Evolutionary conservation across 2,888 invertebrate genomes (phyloP).

Genomic region (Seira ritae): DNA sequence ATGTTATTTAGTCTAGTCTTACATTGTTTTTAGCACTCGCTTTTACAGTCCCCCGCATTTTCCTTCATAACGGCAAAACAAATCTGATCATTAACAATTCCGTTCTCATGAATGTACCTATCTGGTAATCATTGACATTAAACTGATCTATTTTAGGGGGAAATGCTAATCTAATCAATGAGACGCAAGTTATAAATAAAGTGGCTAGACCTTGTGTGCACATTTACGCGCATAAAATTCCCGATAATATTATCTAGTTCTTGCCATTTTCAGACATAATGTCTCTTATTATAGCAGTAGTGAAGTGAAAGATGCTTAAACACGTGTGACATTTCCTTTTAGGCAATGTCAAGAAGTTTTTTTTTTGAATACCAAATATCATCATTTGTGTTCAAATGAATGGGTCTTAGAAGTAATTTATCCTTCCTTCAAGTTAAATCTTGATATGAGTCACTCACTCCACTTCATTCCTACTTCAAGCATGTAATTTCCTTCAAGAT

Average conservation of each 20-base stretch:
- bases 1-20: too few relatives aligned
- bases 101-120: too few relatives aligned
- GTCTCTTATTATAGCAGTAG: too few relatives aligned
- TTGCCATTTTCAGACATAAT: neutral
- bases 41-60: too few relatives aligned
- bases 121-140: slow-evolving; percentile 1
- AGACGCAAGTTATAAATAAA: neutral
- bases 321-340: too few relatives aligned
- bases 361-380: too few relatives aligned
- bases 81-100: too few relatives aligned
- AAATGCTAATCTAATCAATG: neutral
- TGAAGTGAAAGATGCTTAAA: neutral
- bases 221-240: neutral
- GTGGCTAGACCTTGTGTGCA: neutral
- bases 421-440: neutral
- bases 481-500: neutral
- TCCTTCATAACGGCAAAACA: too few relatives aligned
- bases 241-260: neutral
- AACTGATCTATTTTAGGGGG: neutral
- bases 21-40: too few relatives aligned
- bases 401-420: neutral
- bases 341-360: too few relatives aligned
- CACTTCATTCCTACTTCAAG: neutral
- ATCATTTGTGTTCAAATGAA: too few relatives aligned
- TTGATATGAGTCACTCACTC: neutral